Evolutionary conservation across 2,888 invertebrate genomes (phyloP).

Genomic region (Spisula solida): DNA sequence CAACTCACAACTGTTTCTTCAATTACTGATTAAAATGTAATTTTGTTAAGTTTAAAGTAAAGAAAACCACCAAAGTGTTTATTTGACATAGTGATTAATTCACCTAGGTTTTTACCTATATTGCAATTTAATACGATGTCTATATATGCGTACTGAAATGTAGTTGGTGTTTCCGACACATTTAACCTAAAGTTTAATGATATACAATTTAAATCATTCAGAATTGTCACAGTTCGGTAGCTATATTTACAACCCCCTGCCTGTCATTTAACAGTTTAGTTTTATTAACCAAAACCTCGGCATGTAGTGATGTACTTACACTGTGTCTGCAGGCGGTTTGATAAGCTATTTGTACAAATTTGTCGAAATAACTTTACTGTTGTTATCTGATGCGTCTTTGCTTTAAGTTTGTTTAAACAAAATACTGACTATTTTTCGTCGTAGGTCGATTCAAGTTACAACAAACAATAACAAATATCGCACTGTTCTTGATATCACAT

Average conservation of each 20-base stretch:
- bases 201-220: constrained; percentile 8
- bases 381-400: background rate
- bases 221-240: background rate
- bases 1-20: background rate
- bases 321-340: background rate
- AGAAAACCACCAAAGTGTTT: background rate
- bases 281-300: background rate
- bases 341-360: background rate
- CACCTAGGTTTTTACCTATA: background rate
- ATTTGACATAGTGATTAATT: background rate
- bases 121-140: background rate
- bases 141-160: background rate
- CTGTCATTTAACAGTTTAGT: background rate
- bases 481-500: too few relatives aligned
- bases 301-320: background rate
- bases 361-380: background rate
- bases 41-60: background rate
- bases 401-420: too few relatives aligned
- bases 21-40: background rate
- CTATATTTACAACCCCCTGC: constrained; percentile 7
- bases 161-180: background rate
- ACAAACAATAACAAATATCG: too few relatives aligned
- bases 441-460: background rate
- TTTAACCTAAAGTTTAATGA: background rate
- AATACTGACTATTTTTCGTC: background rate